A percentile compares a stretch with the other conserved stretches of the same genome.
phyloP scores from a whole-genome alignment of 2,797 vertebrate genomes.

The Thalassophryne amazonica region DNA sequence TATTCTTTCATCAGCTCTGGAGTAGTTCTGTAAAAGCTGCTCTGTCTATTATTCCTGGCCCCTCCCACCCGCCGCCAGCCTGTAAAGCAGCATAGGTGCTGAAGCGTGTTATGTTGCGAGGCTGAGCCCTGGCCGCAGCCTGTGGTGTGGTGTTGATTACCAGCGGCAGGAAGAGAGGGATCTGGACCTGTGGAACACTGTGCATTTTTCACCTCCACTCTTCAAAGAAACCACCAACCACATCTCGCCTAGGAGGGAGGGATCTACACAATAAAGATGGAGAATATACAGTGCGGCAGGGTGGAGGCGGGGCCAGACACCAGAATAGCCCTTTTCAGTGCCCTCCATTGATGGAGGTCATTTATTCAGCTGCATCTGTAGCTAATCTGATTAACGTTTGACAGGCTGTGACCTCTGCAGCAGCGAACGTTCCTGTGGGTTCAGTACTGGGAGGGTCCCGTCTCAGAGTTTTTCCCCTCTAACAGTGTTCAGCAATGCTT shows the following conservation, averaged over 20 bases:
- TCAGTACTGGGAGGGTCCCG: not conserved
- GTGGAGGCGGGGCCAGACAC: slow-evolving; percentile 61
- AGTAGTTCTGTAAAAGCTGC: slow-evolving; percentile 68
- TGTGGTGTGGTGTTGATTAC: slow-evolving; percentile 66
- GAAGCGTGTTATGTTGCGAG: slow-evolving; percentile 49
- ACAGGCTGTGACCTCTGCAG: slow-evolving; percentile 55
- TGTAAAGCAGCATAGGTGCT: slow-evolving; percentile 59
- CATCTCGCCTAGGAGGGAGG: slow-evolving; percentile 45
- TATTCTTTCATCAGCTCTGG: slow-evolving; percentile 71
- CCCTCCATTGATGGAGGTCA: slow-evolving; percentile 79
- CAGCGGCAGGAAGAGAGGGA: slow-evolving; percentile 64
- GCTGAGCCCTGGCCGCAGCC: slow-evolving; percentile 41
- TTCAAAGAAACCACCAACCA: slow-evolving; percentile 33
- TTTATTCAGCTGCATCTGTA: slow-evolving; percentile 73
- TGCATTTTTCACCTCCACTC: slow-evolving; percentile 45
- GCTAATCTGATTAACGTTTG: slow-evolving; percentile 73
- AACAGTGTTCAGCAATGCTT: slow-evolving; percentile 5
- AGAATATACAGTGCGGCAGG: slow-evolving; percentile 51
- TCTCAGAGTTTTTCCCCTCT: slow-evolving; percentile 11
- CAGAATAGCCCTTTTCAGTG: slow-evolving; percentile 70
- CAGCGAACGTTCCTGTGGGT: slow-evolving; percentile 33
- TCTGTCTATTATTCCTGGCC: slow-evolving; percentile 54
- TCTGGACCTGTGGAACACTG: slow-evolving; percentile 57
- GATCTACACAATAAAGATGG: slow-evolving; percentile 47
- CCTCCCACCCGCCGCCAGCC: slow-evolving; percentile 45